Conservation (phyloP, 2,113 vertebrate genomes). For the Arothron firmamentum region DNA sequence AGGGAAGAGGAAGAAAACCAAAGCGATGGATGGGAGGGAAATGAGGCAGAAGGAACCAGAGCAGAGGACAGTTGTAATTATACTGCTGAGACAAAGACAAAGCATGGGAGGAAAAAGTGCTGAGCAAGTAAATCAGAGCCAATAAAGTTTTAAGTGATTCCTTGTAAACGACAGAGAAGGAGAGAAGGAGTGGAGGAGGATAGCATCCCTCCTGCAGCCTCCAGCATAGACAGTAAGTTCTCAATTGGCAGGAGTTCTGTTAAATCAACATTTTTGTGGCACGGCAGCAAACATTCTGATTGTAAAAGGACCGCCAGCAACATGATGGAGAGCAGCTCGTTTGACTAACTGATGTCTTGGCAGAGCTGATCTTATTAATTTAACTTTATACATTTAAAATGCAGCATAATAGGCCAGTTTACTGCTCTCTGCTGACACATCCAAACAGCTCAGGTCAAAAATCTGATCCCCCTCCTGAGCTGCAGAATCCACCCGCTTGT, state of each 20-base stretch:
- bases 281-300: no score
- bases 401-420: background rate
- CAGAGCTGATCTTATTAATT: constrained; percentile 27
- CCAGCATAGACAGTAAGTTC: background rate
- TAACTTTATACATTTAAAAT: constrained; percentile 9
- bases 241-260: no score
- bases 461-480: constrained; percentile 35
- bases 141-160: constrained; percentile 65
- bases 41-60: constrained; percentile 25
- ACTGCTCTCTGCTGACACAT: constrained; percentile 37
- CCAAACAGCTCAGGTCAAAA: constrained; percentile 46
- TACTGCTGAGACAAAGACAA: constrained; percentile 20
- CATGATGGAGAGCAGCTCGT: constrained; percentile 37
- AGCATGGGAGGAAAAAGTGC: constrained; percentile 40
- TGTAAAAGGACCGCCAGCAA: no score
- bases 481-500: constrained; percentile 28
- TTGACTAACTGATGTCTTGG: constrained; percentile 51
- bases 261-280: no score
- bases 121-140: constrained; percentile 46
- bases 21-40: constrained; percentile 14
- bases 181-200: constrained; percentile 20
- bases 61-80: constrained; percentile 5
- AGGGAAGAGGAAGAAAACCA: constrained; percentile 5
- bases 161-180: constrained; percentile 51
- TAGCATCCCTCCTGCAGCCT: constrained; percentile 12